Evolutionary conservation across 2,797 vertebrate species (phyloP).

Genomic region (Meriones psammophilus): DNA sequence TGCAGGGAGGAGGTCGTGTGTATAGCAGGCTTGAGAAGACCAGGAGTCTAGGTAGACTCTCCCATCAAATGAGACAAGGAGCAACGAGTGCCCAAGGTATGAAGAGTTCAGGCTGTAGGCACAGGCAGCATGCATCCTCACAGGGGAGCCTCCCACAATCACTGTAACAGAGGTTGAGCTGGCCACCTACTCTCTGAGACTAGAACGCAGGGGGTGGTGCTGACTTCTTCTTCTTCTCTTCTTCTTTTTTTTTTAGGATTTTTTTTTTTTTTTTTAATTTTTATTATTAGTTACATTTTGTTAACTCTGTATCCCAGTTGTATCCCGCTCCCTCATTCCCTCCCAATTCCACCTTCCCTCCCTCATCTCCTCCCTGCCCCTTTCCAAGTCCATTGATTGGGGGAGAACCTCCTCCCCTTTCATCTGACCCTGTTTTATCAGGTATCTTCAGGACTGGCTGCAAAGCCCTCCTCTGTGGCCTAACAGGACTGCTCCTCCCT

Average conservation of each 20-base stretch:
- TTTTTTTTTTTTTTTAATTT: too few relatives aligned
- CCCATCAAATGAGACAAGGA: background rate
- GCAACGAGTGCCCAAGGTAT: background rate
- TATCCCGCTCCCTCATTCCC: too few relatives aligned
- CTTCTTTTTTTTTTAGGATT: background rate
- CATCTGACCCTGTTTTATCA: too few relatives aligned
- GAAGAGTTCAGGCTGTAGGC: background rate
- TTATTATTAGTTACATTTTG: too few relatives aligned
- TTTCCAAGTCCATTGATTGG: too few relatives aligned
- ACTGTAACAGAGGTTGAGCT: rapidly evolving
- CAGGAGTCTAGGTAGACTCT: background rate
- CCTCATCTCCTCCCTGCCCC: too few relatives aligned
- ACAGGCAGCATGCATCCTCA: background rate
- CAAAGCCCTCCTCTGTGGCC: too few relatives aligned
- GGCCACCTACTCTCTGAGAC: background rate
- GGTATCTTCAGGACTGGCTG: too few relatives aligned
- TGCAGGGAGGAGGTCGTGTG: background rate
- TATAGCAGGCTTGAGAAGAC: background rate
- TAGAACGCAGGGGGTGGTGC: background rate
- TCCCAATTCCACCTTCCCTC: too few relatives aligned
- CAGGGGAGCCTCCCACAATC: background rate
- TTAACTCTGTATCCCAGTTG: too few relatives aligned
- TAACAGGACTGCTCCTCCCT: too few relatives aligned
- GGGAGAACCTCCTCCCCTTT: too few relatives aligned
- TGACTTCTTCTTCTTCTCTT: background rate